Conservation (phyloP, 2,113 vertebrate genomes). For the Rhagologus leucostigma region DNA sequence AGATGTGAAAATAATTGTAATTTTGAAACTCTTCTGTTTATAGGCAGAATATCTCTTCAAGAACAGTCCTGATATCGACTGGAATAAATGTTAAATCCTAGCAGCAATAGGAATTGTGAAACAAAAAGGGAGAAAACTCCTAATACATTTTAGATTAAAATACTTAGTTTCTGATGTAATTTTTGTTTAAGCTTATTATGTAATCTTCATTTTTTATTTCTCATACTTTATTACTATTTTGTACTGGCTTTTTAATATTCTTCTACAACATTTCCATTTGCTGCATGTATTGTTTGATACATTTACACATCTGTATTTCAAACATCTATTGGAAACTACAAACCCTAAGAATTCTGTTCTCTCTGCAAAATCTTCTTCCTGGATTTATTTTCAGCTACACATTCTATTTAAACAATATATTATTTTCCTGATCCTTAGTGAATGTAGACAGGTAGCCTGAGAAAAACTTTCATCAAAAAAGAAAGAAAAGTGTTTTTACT, state of each 20-base stretch:
- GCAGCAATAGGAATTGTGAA: neutral
- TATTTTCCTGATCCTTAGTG: neutral
- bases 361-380: neutral
- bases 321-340: neutral
- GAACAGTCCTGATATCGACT: conserved; percentile 70
- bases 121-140: neutral
- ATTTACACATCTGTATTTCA: neutral
- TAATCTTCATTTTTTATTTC: neutral
- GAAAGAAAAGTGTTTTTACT: neutral
- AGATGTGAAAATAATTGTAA: neutral
- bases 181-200: neutral
- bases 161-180: neutral
- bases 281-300: neutral
- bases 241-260: neutral
- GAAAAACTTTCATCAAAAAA: neutral
- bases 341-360: neutral
- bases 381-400: neutral
- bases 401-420: neutral
- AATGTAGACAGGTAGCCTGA: neutral
- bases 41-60: conserved; percentile 84
- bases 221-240: neutral
- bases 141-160: neutral
- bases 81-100: neutral
- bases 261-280: neutral
- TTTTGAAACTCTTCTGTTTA: conserved; percentile 23